Evolutionary conservation across 2,888 invertebrate species (phyloP).

Genomic region (Diadromus collaris): DNA sequence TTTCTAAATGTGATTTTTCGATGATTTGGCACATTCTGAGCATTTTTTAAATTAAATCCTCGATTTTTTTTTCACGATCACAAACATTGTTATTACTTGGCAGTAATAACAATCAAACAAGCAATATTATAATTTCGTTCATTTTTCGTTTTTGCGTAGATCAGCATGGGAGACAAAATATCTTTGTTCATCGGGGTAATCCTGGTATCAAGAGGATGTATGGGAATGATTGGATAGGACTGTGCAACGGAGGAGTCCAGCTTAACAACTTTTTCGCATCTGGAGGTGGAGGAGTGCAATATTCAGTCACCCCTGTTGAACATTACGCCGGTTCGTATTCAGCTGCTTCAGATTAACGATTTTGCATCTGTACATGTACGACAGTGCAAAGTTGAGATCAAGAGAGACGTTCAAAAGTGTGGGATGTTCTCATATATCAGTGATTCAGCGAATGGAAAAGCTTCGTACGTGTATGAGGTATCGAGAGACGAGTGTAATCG

Average conservation of each 20-base stretch:
- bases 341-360: conserved; percentile 18
- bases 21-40: too few relatives aligned
- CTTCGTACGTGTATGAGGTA: conserved; percentile 9
- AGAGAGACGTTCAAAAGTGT: conserved; percentile 6
- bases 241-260: background rate
- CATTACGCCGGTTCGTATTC: conserved; percentile 6
- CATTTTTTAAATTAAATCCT: background rate
- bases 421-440: conserved; percentile 33
- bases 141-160: background rate
- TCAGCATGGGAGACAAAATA: background rate
- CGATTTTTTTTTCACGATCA: too few relatives aligned
- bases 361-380: conserved; percentile 13
- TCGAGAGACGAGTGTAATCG: conserved; percentile 12
- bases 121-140: background rate
- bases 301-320: background rate
- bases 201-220: background rate
- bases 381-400: conserved; percentile 32
- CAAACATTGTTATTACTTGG: too few relatives aligned
- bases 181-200: background rate
- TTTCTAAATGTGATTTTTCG: too few relatives aligned
- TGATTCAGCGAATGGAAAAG: conserved; percentile 15
- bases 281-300: conserved; percentile 17
- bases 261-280: background rate
- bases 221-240: conserved; percentile 17
- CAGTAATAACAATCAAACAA: background rate